Evolutionary conservation across 2,797 vertebrate genomes (phyloP), one percentile per base, ranked within the genome.

Genomic region (Chrosomus eos): DNA sequence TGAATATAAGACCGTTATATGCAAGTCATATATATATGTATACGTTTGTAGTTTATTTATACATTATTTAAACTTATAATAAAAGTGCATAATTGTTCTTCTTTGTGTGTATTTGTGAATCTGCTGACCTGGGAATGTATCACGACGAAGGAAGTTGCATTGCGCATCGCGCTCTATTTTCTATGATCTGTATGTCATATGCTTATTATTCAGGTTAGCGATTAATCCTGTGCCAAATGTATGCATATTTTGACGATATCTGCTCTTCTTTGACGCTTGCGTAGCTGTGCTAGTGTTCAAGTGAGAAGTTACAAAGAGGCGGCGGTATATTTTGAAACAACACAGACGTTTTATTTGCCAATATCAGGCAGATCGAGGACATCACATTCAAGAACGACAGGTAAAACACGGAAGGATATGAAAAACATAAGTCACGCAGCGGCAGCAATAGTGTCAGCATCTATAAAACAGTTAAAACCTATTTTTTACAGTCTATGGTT

Each of bases 271-370:
- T 7, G 10, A 18, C 28, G 33, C 38, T 13, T 14, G 11, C 26
- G 53, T 38, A 48, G 36, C 8, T 33, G 38, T 26, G 64, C 55
- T 33, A 16, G 33, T 55, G 55, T n/a, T 75, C 51, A 58, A 36
- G 11, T 48, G 18, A 45, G 40, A 13, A 26, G 36, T 23, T 23
- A 43, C 23, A 58, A 70, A 64, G 7, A 78, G 31, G 82, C 87
- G 87, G 23, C n/a, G n/a, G n/a, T n/a, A n/a, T 43, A 53, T 21
- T 26, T 88, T 84, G 81, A 86, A 88, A 88, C 26, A 31, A n/a
- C 73, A n/a, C 62, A 28, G 31, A 48, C 48, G 9, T 9, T 53
- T 31, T 72, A 5, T 58, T 76, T 14, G 7, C n/a, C 10, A 9
- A 14, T 16, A 48, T 21, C 19, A 6, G 10, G 16, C 23, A 4